Evolutionary conservation across 92 coral and sea anemone genomes (phyloP).

Genomic region (Epizoanthus scotinus): DNA sequence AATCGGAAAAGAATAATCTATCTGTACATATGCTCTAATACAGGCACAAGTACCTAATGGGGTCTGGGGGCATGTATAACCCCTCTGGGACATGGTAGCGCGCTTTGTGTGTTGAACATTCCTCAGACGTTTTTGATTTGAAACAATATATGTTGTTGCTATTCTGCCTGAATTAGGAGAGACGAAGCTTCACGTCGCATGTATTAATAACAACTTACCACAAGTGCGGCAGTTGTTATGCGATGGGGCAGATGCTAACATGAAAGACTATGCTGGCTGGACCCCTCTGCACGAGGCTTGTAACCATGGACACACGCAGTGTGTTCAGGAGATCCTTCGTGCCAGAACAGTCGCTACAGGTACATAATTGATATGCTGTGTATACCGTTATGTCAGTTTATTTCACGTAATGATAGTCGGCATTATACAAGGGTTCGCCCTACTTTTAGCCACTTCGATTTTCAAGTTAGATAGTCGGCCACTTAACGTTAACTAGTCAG

Average conservation of each 20-base stretch:
- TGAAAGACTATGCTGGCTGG: constrained; percentile 90
- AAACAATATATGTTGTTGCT: neutral
- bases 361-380: neutral
- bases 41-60: no score
- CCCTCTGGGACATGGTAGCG: neutral
- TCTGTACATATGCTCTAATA: no score
- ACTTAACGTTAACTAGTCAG: no score
- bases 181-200: constrained; percentile 78
- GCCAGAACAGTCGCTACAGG: constrained; percentile 56
- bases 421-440: no score
- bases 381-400: neutral
- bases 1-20: no score
- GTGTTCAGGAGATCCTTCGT: constrained; percentile 79
- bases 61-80: no score
- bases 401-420: neutral
- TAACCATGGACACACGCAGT: constrained; percentile 77
- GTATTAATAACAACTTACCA: constrained; percentile 70
- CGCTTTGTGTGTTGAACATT: neutral
- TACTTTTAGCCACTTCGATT: no score
- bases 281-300: constrained; percentile 97
- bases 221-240: constrained; percentile 73
- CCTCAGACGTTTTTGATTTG: neutral
- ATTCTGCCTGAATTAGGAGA: constrained; percentile 64
- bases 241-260: constrained; percentile 79
- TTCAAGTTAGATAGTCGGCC: no score